Conservation (phyloP, 2,113 vertebrate genomes). For the Silurus glanis region DNA sequence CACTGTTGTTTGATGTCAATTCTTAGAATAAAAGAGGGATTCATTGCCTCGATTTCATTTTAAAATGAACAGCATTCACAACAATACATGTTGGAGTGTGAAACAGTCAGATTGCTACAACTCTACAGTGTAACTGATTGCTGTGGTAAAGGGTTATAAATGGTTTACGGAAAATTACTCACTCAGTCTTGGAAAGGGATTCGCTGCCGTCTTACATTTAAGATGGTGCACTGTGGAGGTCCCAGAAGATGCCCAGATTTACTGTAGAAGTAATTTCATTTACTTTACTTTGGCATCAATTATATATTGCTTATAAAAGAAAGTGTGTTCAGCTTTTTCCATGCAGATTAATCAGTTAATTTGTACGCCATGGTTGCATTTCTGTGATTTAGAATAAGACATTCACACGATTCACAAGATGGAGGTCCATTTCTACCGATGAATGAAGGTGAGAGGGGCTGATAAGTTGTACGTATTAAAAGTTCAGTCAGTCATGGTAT, state of each 20-base stretch:
- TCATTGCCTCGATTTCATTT: background rate
- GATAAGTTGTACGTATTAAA: background rate
- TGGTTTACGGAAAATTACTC: background rate
- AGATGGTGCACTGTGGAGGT: background rate
- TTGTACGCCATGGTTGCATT: background rate
- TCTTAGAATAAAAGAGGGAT: background rate
- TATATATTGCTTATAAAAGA: background rate
- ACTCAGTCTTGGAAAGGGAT: background rate
- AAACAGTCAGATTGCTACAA: background rate
- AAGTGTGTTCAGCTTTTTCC: background rate
- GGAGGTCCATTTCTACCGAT: background rate
- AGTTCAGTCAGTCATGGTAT: background rate
- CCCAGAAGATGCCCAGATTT: background rate
- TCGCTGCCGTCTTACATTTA: background rate
- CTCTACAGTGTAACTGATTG: background rate
- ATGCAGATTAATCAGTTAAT: background rate
- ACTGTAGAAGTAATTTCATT: background rate
- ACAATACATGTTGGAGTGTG: background rate
- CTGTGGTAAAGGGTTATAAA: background rate
- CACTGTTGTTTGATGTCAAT: background rate
- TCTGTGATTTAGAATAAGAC: background rate
- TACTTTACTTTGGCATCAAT: background rate
- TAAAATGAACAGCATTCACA: background rate
- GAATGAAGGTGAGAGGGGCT: background rate
- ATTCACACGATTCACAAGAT: background rate